Percentiles rank a stretch among this genome's conserved stretches.
phyloP scores from a whole-genome alignment of 2,113 vertebrate species.

The Pantherophis guttatus region DNA sequence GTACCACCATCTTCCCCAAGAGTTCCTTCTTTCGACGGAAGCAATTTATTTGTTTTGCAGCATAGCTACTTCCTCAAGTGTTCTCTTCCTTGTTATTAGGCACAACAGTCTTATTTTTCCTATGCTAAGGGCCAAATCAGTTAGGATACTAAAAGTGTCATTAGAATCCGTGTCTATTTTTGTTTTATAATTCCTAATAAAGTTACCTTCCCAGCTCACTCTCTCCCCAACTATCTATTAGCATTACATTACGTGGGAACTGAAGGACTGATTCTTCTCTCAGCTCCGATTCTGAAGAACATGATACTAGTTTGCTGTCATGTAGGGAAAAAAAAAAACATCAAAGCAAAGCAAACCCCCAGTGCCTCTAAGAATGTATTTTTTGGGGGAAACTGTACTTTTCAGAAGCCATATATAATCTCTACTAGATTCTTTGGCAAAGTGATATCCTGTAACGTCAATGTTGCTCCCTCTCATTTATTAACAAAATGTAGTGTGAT shows the following conservation, averaged over 20 bases:
- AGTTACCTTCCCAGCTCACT: neutral
- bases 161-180: neutral
- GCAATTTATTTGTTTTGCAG: neutral
- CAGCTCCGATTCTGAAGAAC: neutral
- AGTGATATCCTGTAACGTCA: neutral
- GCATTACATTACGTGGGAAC: neutral
- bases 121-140: neutral
- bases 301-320: neutral
- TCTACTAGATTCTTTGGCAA: neutral
- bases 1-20: neutral
- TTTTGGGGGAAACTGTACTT: neutral
- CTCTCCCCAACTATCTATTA: neutral
- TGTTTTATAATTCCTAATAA: neutral
- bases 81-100: neutral
- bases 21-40: neutral
- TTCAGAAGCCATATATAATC: neutral
- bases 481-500: neutral
- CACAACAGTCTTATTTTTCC: neutral
- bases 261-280: neutral
- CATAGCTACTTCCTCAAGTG: neutral
- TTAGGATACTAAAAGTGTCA: neutral
- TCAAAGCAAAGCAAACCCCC: neutral
- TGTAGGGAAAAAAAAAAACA: neutral
- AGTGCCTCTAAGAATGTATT: neutral
- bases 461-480: neutral